A percentile compares a stretch with the other conserved stretches of the same genome.
Conservation (phyloP, 2,888 invertebrate genomes). For the Hirtodrosophila histrioides region DNA sequence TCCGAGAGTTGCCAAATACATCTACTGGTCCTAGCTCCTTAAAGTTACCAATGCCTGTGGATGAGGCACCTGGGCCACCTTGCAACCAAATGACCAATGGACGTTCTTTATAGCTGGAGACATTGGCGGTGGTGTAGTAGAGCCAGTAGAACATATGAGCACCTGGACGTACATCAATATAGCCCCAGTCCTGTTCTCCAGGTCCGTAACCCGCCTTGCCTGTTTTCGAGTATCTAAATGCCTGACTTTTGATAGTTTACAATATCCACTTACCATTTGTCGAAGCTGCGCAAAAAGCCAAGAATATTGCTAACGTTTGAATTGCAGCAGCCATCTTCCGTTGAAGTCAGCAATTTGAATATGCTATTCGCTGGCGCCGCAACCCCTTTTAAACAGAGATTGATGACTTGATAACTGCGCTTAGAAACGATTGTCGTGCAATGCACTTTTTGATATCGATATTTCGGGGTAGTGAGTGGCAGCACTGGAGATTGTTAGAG, state of each 20-base stretch:
- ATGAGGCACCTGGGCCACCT: slow-evolving; percentile 93
- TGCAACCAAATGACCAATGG: slow-evolving; percentile 94
- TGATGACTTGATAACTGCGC: slow-evolving; percentile 2
- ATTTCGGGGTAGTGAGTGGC: slow-evolving; percentile 23
- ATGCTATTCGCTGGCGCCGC: slow-evolving; percentile 6
- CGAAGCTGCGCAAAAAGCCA: slow-evolving; percentile 36
- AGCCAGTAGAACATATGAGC: slow-evolving; percentile 96
- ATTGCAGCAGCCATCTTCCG: slow-evolving; percentile 29
- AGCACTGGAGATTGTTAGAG: slow-evolving; percentile 19
- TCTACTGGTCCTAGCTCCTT: slow-evolving; percentile 92
- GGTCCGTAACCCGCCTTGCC: slow-evolving; percentile 85
- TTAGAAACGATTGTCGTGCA: slow-evolving; percentile 13
- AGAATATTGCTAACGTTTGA: slow-evolving; percentile 29
- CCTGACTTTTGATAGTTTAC: neutral
- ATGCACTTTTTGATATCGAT: slow-evolving; percentile 1
- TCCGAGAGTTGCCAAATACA: slow-evolving; percentile 87
- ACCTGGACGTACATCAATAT: slow-evolving; percentile 89
- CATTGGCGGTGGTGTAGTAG: slow-evolving; percentile 89
- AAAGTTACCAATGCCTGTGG: slow-evolving; percentile 93
- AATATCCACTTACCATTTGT: slow-evolving; percentile 31
- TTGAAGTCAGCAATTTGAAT: slow-evolving; percentile 8
- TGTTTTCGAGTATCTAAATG: slow-evolving; percentile 65
- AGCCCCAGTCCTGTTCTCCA: slow-evolving; percentile 90
- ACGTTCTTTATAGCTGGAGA: slow-evolving; percentile 86
- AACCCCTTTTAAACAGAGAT: slow-evolving; percentile 41